Evolutionary conservation across 2,888 invertebrate genomes (phyloP), one percentile per base, ranked within the genome.

Genomic region (Ceratothoa steindachneri): DNA sequence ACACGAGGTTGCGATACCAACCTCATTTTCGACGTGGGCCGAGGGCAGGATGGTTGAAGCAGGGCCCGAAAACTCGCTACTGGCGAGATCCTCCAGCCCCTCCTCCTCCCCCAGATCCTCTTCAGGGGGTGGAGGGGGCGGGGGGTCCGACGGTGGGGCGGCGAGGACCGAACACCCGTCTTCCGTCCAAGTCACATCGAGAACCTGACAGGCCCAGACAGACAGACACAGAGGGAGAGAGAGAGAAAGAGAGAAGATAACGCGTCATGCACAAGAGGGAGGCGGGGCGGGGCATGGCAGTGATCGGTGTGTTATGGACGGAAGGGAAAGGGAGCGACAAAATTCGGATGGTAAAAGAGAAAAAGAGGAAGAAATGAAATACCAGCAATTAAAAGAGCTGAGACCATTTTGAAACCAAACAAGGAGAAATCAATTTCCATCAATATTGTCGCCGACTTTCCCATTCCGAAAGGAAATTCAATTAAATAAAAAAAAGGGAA

Each of bases 121-220:
- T 27, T 78, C 78, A 60, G 76, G 74, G 52, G 79, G 79, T 67
- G 79, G 79, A 29, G 79, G 79, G 53, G 78, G 78, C 53, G 79
- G 79, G 65, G 79, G 79, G 55, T 69, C 74, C 31, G 72, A 72
- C 30, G 79, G 76, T 19, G 79, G 76, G 52, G 74, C 74, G 66
- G 72, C 73, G 41, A 53, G 71, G 71, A 71, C 64, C 64, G 73
- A 60, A 12, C 60, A 30, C 4, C 30, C 67, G 72, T 71, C 73
- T 22, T 73, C 75, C 69, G 78, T 73, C 78, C 78, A 78, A 70
- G 75, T 74, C 75, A 75, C 78, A 69, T 75, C 73, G 60, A 78
- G 69, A 70, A 78, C 78, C 78, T 78, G 75, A 69, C 7, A 30
- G 1, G 7, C 24, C 60, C 64, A 7, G 22, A n/a, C n/a, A n/a